These are phyloP conservation scores for Aspidapion aeneum DNA, from an alignment of 2,888 invertebrate species.

Conservation along the genomic window DNA sequence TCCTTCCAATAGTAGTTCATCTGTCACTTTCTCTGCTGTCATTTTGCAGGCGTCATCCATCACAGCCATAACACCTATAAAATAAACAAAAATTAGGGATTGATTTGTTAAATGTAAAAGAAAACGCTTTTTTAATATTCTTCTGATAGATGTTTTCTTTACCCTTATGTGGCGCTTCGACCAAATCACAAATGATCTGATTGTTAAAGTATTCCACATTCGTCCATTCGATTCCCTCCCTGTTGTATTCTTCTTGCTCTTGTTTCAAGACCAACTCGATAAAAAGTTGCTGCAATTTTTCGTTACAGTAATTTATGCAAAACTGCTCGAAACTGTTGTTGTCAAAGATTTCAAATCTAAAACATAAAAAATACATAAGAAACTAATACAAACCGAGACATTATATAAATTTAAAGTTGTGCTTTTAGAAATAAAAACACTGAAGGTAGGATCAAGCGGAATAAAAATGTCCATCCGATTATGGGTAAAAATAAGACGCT, in stretches of 20 bases:
- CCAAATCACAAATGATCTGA: constrained; percentile 91
- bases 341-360: constrained; percentile 90
- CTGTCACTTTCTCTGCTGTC: constrained; percentile 88
- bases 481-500: too few relatives aligned
- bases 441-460: too few relatives aligned
- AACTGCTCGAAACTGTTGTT: constrained; percentile 97
- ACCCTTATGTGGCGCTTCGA: constrained; percentile 91
- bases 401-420: too few relatives aligned
- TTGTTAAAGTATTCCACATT: constrained; percentile 97
- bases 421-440: too few relatives aligned
- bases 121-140: neutral
- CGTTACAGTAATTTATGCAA: constrained; percentile 99
- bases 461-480: too few relatives aligned
- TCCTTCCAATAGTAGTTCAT: constrained; percentile 82
- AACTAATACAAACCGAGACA: too few relatives aligned
- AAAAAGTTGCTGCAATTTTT: constrained; percentile 96
- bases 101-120: too few relatives aligned
- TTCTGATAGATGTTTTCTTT: neutral
- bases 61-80: constrained; percentile 62
- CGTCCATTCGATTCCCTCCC: constrained; percentile 95
- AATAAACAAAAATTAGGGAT: neutral
- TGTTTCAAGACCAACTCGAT: constrained; percentile 97
- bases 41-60: constrained; percentile 94
- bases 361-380: too few relatives aligned
- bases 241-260: constrained; percentile 95